These are phyloP conservation scores for Monomorium pharaonis DNA, from an alignment of 1,140 invertebrate species.

Conservation along the genomic window DNA sequence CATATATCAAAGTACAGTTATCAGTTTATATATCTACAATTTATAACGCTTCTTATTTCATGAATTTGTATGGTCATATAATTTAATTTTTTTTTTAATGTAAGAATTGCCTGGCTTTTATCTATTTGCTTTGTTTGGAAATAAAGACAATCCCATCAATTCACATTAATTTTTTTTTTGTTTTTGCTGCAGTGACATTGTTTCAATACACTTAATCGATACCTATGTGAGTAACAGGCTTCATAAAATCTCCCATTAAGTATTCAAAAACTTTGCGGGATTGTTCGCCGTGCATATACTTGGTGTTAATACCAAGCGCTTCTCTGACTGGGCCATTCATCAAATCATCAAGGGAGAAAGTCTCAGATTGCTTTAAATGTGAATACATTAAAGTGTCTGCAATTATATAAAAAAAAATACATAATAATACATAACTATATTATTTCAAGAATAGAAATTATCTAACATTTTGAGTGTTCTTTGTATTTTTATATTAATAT, in stretches of 20 bases:
- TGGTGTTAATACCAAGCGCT: conserved; percentile 86
- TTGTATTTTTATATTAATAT: not conserved
- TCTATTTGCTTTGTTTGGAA: not conserved
- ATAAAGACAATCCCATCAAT: not conserved
- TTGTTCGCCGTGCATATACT: conserved; percentile 87
- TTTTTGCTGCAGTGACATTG: not conserved
- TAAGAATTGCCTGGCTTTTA: not conserved
- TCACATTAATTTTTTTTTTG: not conserved
- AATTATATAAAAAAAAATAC: not conserved
- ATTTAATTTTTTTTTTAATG: not conserved
- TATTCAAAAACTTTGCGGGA: conserved; percentile 87
- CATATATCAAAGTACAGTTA: no score
- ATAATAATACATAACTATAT: not conserved
- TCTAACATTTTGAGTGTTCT: not conserved
- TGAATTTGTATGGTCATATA: not conserved
- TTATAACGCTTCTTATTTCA: no score
- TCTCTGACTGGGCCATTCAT: conserved; percentile 91
- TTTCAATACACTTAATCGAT: not conserved
- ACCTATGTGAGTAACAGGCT: conserved; percentile 90
- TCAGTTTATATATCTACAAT: no score
- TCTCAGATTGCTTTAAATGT: not conserved
- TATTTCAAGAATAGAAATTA: not conserved
- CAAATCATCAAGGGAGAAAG: conserved; percentile 83
- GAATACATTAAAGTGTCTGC: conserved; percentile 14
- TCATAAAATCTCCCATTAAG: conserved; percentile 93